Evolutionary conservation across 2,797 vertebrate genomes (phyloP).

Genomic region (Eremophila alpestris): DNA sequence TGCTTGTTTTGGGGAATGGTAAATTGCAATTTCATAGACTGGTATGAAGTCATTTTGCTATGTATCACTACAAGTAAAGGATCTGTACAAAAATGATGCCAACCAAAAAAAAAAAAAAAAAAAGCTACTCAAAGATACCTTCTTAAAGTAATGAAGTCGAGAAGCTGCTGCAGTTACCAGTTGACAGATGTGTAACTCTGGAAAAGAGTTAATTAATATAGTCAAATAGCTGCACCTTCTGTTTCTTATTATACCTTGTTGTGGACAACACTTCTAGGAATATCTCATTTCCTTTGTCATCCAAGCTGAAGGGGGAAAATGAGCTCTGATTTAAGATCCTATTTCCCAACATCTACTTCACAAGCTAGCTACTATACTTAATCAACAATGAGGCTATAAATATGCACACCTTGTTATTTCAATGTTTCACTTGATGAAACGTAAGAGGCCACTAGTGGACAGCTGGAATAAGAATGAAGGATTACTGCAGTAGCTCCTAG

Average conservation of each 20-base stretch:
- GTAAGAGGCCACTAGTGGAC: conserved; percentile 49
- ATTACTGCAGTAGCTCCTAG: conserved; percentile 46
- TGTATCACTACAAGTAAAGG: neutral
- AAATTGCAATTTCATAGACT: neutral
- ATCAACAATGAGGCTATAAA: conserved; percentile 59
- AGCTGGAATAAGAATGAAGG: conserved; percentile 59
- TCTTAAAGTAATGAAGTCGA: neutral
- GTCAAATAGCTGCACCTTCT: conserved; percentile 2
- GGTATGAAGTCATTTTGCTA: neutral
- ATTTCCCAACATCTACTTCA: conserved; percentile 39
- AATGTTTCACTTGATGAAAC: conserved; percentile 45
- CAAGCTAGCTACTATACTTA: conserved; percentile 35
- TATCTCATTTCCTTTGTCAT: conserved; percentile 14
- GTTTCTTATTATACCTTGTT: neutral
- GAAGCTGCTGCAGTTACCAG: neutral
- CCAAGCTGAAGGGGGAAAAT: neutral
- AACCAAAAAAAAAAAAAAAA: neutral
- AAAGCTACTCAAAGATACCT: neutral
- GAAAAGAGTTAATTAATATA: conserved; percentile 37
- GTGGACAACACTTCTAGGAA: conserved; percentile 33
- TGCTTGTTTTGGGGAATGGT: neutral
- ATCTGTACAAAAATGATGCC: neutral
- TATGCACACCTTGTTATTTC: conserved; percentile 48
- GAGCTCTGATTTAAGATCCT: conserved; percentile 52
- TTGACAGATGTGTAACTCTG: neutral